Evolutionary conservation across 2,113 vertebrate species (phyloP).

Genomic region (Chamaea fasciata): DNA sequence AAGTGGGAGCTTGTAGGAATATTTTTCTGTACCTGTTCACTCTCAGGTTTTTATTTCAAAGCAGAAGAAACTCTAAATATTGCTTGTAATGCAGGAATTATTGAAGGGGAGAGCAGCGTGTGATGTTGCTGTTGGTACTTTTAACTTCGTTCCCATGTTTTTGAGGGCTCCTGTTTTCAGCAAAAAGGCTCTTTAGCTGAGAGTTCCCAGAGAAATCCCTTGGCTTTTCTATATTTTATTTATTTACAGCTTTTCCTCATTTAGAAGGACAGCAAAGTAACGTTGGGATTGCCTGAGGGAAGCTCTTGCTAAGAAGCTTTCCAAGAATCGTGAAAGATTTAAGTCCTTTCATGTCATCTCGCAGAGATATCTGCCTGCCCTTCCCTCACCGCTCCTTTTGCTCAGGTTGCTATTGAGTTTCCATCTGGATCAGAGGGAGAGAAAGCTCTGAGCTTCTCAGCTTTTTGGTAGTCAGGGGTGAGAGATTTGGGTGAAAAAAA

Average conservation of each 20-base stretch:
- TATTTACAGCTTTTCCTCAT: background rate
- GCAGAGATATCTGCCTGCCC: background rate
- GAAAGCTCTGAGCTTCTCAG: background rate
- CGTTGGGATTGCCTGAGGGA: background rate
- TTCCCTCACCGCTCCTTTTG: background rate
- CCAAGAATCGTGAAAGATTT: background rate
- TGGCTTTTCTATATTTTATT: background rate
- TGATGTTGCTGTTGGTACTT: background rate
- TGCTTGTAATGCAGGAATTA: background rate
- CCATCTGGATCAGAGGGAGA: background rate
- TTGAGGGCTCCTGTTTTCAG: background rate
- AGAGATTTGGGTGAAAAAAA: background rate
- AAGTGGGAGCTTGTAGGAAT: background rate
- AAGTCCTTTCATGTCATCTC: background rate
- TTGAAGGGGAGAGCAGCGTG: background rate
- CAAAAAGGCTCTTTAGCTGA: background rate
- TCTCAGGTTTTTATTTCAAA: background rate
- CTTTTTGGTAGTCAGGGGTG: background rate
- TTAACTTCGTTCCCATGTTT: accelerated
- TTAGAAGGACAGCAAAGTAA: background rate
- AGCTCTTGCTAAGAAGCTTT: background rate
- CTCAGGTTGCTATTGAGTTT: background rate
- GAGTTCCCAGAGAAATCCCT: background rate
- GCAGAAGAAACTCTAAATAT: background rate
- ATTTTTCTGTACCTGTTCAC: background rate